A percentile compares a stretch with the other conserved stretches of the same genome.
Conservation (phyloP, 2,888 invertebrate genomes). For the Thera obeliscata region DNA sequence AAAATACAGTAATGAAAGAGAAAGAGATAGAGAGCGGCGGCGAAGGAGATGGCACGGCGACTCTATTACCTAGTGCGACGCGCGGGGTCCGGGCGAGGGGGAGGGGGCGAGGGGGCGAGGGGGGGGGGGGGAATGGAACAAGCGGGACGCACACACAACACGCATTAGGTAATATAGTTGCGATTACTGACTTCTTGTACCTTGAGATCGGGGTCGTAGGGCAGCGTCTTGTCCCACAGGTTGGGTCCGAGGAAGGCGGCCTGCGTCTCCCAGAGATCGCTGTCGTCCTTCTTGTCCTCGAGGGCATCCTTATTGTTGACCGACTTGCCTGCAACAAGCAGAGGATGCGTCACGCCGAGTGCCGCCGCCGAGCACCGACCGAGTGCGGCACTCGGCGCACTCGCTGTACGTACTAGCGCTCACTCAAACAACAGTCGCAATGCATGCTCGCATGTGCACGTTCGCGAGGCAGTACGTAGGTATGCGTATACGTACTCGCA, state of each 20-base stretch:
- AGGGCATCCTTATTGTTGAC: conserved; percentile 85
- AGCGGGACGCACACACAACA: conserved; percentile 65
- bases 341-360: conserved; percentile 62
- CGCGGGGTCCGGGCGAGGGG: conserved; percentile 44
- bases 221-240: conserved; percentile 97
- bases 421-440: conserved; percentile 22
- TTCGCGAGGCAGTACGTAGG: conserved; percentile 17
- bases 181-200: conserved; percentile 89
- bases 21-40: conserved; percentile 16
- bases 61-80: conserved; percentile 76
- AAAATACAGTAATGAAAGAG: conserved; percentile 7
- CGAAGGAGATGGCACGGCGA: conserved; percentile 41
- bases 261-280: conserved; percentile 96
- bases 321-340: conserved; percentile 86
- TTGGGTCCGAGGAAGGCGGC: conserved; percentile 98
- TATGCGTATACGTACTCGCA: too few species aligned
- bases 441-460: conserved; percentile 21
- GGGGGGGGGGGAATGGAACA: conserved; percentile 48
- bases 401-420: background rate
- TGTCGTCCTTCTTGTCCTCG: conserved; percentile 91
- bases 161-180: conserved; percentile 76
- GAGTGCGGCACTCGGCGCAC: conserved; percentile 24
- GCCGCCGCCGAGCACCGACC: conserved; percentile 7
- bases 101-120: too few species aligned
- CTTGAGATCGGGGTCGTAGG: conserved; percentile 98